Conservation (phyloP, 2,113 vertebrate species). For the Hyla sarda region DNA sequence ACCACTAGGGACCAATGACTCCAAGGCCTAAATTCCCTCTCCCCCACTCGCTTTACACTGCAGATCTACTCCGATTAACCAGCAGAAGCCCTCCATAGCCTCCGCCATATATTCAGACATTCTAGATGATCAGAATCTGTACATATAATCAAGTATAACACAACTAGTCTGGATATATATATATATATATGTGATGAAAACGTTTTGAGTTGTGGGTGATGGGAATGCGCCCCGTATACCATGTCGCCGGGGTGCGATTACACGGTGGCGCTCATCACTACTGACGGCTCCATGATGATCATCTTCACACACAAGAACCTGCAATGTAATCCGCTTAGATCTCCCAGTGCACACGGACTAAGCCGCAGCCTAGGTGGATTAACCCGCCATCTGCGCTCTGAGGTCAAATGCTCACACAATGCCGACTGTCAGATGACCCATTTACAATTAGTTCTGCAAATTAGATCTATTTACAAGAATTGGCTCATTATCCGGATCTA, state of each 20-base stretch:
- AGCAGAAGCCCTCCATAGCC: too few species aligned
- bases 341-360: conserved; percentile 17
- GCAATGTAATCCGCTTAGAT: conserved; percentile 43
- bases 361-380: conserved; percentile 33
- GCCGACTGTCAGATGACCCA: conserved; percentile 23
- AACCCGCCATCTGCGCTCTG: conserved; percentile 46
- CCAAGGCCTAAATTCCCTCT: too few species aligned
- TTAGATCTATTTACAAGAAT: neutral
- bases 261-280: neutral
- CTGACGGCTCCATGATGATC: conserved; percentile 6
- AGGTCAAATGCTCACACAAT: conserved; percentile 30
- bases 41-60: too few species aligned
- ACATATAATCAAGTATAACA: too few species aligned
- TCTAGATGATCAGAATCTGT: too few species aligned
- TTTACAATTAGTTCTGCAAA: neutral
- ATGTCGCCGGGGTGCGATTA: neutral
- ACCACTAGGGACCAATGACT: too few species aligned
- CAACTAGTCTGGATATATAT: too few species aligned
- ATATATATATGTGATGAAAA: too few species aligned
- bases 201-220: neutral
- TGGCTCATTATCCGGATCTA: neutral
- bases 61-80: too few species aligned
- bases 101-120: too few species aligned
- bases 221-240: neutral
- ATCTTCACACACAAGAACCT: conserved; percentile 35